Evolutionary conservation across 2,113 vertebrate species (phyloP).

Genomic region (Esox niger): DNA sequence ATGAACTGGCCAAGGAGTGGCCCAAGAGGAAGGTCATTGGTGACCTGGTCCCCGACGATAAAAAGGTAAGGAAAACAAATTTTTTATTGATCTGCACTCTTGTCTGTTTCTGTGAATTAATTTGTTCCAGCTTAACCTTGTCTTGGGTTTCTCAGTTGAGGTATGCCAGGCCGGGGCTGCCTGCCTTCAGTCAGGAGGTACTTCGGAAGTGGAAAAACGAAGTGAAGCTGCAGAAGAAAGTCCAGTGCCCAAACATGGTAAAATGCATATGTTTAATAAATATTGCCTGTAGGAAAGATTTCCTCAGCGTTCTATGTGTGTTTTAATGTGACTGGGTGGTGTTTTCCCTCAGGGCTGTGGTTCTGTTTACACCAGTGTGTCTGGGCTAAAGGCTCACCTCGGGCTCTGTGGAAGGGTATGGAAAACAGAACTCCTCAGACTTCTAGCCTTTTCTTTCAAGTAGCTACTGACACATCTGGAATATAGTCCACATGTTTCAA

Average conservation of each 20-base stretch:
- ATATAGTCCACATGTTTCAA: not conserved
- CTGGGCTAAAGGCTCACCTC: constrained; percentile 91
- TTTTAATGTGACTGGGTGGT: constrained; percentile 4
- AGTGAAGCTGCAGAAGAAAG: constrained; percentile 88
- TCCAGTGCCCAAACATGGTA: constrained; percentile 94
- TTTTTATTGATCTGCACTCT: not conserved
- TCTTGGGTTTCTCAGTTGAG: constrained; percentile 73
- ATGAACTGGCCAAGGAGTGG: constrained; percentile 90
- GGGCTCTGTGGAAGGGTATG: constrained; percentile 86
- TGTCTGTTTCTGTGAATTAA: not conserved
- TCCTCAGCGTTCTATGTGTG: not conserved
- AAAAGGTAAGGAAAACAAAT: constrained; percentile 60
- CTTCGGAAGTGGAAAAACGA: constrained; percentile 92
- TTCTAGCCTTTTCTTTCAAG: not conserved
- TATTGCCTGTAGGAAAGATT: not conserved
- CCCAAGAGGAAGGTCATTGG: constrained; percentile 91
- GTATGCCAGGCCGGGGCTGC: constrained; percentile 89
- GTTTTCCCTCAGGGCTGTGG: constrained; percentile 80
- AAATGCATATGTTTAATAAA: not conserved
- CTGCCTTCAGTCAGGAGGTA: constrained; percentile 90
- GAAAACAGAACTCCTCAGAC: constrained; percentile 8
- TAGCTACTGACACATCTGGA: not conserved
- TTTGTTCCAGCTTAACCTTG: not conserved
- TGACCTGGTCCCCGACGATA: constrained; percentile 91
- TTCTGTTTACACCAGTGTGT: constrained; percentile 88